Evolutionary conservation across 2,113 vertebrate species (phyloP).

Genomic region (Anser cygnoides): DNA sequence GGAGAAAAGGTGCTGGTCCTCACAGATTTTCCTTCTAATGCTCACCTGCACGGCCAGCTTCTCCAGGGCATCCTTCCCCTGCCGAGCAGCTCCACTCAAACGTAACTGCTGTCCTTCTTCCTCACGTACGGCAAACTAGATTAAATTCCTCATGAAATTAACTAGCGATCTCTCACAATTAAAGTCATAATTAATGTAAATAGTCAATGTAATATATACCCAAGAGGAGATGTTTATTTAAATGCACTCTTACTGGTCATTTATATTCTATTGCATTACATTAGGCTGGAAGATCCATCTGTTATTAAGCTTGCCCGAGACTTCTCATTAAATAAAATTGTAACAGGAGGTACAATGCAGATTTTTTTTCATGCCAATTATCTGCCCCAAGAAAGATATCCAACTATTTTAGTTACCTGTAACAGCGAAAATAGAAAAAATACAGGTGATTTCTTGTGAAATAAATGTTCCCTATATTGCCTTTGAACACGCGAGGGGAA

Average conservation of each 20-base stretch:
- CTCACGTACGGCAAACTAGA: not conserved
- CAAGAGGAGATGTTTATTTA: conserved; percentile 32
- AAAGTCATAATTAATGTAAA: conserved; percentile 34
- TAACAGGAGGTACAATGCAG: not conserved
- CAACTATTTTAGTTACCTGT: not conserved
- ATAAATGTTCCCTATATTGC: not conserved
- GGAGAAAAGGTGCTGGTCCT: not conserved
- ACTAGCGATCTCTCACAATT: not conserved
- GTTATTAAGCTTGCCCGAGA: conserved; percentile 9
- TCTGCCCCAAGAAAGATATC: not conserved
- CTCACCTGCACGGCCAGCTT: not conserved
- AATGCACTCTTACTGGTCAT: conserved; percentile 22
- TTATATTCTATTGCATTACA: conserved; percentile 34
- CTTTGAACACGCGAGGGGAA: not conserved
- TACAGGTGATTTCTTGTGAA: not conserved
- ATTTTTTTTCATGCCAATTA: not conserved
- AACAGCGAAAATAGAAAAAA: not conserved
- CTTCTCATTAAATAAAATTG: not conserved
- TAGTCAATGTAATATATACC: conserved; percentile 30
- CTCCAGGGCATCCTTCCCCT: not conserved
- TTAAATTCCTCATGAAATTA: conserved; percentile 27
- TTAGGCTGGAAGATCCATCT: conserved; percentile 7
- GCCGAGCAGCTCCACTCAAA: not conserved
- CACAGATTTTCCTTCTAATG: not conserved
- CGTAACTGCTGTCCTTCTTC: not conserved